A percentile compares a stretch with the other conserved stretches of the same genome.
Conservation (phyloP, 2,797 vertebrate species). For the Ceryle rudis region DNA sequence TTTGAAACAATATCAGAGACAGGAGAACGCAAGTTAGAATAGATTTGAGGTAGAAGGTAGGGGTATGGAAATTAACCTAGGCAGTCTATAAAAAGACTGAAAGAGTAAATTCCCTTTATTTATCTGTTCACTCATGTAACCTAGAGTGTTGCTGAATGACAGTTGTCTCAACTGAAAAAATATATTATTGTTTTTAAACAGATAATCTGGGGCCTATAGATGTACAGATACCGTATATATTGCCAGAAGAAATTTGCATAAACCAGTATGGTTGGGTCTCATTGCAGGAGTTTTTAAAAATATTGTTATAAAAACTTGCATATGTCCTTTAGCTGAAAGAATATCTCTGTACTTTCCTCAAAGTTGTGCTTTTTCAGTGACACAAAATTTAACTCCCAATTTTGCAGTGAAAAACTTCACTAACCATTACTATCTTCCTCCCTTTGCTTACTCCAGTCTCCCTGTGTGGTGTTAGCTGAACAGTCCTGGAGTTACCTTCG, state of each 20-base stretch:
- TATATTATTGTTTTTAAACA: background rate
- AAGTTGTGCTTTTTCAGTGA: background rate
- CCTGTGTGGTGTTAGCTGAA: background rate
- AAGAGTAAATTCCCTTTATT: background rate
- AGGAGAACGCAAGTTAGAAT: background rate
- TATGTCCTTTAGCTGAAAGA: background rate
- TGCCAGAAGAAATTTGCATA: background rate
- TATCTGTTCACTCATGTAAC: background rate
- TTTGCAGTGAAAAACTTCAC: background rate
- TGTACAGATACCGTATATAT: background rate
- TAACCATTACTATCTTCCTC: background rate
- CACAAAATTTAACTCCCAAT: background rate
- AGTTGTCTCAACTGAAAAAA: background rate
- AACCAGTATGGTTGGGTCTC: background rate
- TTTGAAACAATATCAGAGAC: background rate
- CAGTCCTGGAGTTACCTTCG: background rate
- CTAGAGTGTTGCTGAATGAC: background rate
- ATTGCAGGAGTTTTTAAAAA: background rate
- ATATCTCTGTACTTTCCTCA: background rate
- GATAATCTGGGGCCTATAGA: background rate
- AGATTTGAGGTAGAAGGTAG: background rate
- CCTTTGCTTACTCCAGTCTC: background rate
- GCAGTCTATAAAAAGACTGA: background rate
- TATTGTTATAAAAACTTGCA: background rate
- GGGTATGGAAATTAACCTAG: background rate